Conservation (phyloP, 2,888 invertebrate species). For the Tridacna crocea region DNA sequence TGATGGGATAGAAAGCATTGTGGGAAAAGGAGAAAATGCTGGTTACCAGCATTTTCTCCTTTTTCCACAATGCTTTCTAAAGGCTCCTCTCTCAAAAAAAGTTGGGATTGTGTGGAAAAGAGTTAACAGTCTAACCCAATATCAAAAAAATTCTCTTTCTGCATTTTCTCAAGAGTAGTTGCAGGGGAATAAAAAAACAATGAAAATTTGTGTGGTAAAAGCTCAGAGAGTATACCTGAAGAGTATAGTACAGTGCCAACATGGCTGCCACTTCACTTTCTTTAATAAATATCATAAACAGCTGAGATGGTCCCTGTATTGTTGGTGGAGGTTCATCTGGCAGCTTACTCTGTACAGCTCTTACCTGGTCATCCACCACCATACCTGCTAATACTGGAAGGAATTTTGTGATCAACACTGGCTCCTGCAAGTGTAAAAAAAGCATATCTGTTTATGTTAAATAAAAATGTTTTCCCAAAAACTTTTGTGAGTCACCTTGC, state of each 20-base stretch:
- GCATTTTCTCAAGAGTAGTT: too few relatives aligned
- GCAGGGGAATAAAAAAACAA: too few relatives aligned
- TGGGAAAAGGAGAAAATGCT: too few relatives aligned
- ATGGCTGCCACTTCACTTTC: conserved; percentile 96
- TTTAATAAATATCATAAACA: conserved; percentile 93
- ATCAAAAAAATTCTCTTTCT: too few relatives aligned
- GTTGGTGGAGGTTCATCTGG: conserved; percentile 91
- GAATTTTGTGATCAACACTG: conserved; percentile 96
- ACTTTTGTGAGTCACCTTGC: neutral
- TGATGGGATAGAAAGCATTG: too few relatives aligned
- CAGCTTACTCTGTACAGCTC: conserved; percentile 90
- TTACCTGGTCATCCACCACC: conserved; percentile 89
- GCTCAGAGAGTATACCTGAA: conserved; percentile 59
- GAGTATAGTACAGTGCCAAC: conserved; percentile 95
- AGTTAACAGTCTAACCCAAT: too few relatives aligned
- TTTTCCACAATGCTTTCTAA: neutral
- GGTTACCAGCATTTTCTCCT: neutral
- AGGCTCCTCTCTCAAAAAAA: too few relatives aligned
- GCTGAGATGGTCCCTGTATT: conserved; percentile 91
- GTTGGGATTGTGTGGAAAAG: too few relatives aligned
- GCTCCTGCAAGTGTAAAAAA: conserved; percentile 86
- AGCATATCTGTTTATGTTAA: neutral
- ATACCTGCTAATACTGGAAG: conserved; percentile 96
- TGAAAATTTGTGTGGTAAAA: neutral
- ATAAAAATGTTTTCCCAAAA: neutral